Base-by-base conservation (phyloP, 92 coral and sea anemone species). In the Porites evermanni region DNA sequence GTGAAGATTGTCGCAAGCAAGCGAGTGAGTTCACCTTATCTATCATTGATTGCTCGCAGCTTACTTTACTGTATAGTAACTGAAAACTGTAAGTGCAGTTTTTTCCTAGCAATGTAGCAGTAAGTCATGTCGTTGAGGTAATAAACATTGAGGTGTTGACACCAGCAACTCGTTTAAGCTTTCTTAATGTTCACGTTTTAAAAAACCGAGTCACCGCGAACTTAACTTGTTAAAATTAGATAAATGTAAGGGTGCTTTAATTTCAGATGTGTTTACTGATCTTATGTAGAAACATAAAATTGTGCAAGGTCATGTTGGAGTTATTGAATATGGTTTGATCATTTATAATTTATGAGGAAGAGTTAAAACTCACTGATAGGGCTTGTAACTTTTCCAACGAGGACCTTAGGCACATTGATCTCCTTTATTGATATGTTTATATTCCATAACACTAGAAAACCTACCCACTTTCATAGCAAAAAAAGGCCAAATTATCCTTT, bases 1-100 rank as follows among this genome's bases (percentile, higher is more conserved):
- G 95, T 70, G 94, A 87, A 32, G 99, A 97, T 67, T 97, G 99
- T 75, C 93, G 86, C 52, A 76, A 92, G 74, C 94, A 93, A 86
- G 93, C 99, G 51, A 95, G 99, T 96, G 87, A 69, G 95, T 81
- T 17, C n/a, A 18, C 18, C 19, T 67, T 74, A 66, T 4, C 59
- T 32, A 32, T 23, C 17, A 23, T 19, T 51, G 10, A 67, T 26
- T 68, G 1, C 7, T 10, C 72, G 24, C 63, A 66, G 64, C 61
- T 6, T n/a, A 18, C 12, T n/a, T 64, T 3, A 58, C 64, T 52
- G 4, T 64, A 16, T 38, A 6, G 16, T 14, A 19, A 19, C 18
- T 64, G 8, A 53, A 64, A 64, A 29, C 69, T 66, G 12, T 26
- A 26, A 23, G 21, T 14, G 12, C 24, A 68, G 72, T 80, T 61